Percentiles rank a stretch among this genome's conserved stretches.
These are phyloP conservation scores for Oreocharis arfaki DNA, from an alignment of 2,113 vertebrate genomes.

Conservation along the genomic window DNA sequence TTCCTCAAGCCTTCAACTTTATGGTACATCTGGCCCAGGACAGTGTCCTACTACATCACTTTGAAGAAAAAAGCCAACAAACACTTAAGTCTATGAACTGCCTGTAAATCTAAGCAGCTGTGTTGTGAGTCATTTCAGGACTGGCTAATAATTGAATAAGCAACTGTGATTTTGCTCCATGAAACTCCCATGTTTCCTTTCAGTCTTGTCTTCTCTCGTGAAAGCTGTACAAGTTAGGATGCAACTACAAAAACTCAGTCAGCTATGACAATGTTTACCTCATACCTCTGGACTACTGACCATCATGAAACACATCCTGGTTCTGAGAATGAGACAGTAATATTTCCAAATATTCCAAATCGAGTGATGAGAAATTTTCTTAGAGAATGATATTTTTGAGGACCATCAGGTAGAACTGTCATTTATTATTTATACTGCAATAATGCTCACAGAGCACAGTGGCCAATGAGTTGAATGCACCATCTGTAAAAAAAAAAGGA, in stretches of 20 bases:
- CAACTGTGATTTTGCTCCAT: slow-evolving; percentile 31
- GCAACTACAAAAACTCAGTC: background rate
- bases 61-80: slow-evolving; percentile 51
- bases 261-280: background rate
- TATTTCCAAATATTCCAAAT: background rate
- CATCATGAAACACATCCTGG: background rate
- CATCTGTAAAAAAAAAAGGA: background rate
- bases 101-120: slow-evolving; percentile 63
- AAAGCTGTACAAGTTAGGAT: background rate
- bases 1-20: slow-evolving; percentile 1
- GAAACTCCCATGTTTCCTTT: slow-evolving; percentile 7
- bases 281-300: background rate
- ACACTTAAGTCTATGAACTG: slow-evolving; percentile 59
- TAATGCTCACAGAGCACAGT: background rate
- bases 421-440: background rate
- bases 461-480: background rate
- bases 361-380: background rate
- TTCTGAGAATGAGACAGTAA: background rate
- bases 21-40: background rate
- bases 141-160: slow-evolving; percentile 50
- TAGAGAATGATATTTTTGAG: background rate
- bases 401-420: background rate
- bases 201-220: background rate
- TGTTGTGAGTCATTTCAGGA: slow-evolving; percentile 54
- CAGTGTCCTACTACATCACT: slow-evolving; percentile 20